phyloP scores from a whole-genome alignment of 2,797 vertebrate species.

The Pelodytes ibericus region DNA sequence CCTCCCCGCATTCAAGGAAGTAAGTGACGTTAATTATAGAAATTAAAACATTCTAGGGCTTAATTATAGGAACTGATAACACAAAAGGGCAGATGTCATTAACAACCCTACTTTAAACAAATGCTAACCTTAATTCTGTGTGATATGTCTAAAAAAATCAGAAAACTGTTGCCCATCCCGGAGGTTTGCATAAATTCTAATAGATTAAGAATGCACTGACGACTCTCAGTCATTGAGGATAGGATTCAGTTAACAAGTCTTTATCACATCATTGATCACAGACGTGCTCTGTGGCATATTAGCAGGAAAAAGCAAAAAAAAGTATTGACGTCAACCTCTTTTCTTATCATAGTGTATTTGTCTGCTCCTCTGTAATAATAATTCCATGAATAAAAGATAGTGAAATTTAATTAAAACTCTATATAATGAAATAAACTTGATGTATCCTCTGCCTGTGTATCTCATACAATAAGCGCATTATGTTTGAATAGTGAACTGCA shows the following conservation, averaged over 20 bases:
- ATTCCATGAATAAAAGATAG: slow-evolving; percentile 62
- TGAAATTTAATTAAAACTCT: slow-evolving; percentile 68
- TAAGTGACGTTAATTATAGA: too few relatives aligned
- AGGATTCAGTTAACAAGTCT: slow-evolving; percentile 23
- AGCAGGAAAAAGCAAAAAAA: slow-evolving; percentile 24
- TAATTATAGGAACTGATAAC: too few relatives aligned
- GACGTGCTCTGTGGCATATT: slow-evolving; percentile 22
- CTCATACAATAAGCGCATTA: slow-evolving; percentile 64
- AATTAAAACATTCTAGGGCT: too few relatives aligned
- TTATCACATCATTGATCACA: slow-evolving; percentile 40
- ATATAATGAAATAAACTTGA: slow-evolving; percentile 61
- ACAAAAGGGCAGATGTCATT: too few relatives aligned
- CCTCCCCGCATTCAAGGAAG: too few relatives aligned
- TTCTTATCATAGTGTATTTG: slow-evolving; percentile 52
- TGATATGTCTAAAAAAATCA: background rate
- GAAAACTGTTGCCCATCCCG: background rate
- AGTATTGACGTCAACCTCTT: slow-evolving; percentile 41
- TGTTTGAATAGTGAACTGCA: slow-evolving; percentile 66
- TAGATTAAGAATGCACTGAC: background rate
- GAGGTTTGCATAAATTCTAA: background rate
- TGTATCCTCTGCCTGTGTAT: slow-evolving; percentile 59
- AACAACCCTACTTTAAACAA: too few relatives aligned
- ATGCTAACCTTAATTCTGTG: too few relatives aligned
- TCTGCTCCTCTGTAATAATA: slow-evolving; percentile 55
- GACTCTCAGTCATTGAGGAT: slow-evolving; percentile 9